A percentile compares a stretch with the other conserved stretches of the same genome.
These are phyloP conservation scores for Platycheirus rosarum DNA, from an alignment of 2,888 invertebrate genomes.

Conservation along the genomic window DNA sequence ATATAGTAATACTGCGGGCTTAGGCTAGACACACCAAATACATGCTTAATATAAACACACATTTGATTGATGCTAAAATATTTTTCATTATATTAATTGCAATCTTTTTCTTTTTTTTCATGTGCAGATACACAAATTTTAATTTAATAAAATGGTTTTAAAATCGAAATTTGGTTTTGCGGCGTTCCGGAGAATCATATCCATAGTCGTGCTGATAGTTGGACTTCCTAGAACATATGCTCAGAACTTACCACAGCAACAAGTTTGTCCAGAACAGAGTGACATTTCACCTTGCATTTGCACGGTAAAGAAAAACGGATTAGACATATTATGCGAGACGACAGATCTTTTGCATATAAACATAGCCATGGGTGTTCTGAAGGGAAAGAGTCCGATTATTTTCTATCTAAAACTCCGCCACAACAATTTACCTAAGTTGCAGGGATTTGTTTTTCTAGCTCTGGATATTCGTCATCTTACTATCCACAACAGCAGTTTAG, in stretches of 20 bases:
- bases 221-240: constrained; percentile 63
- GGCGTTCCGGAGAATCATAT: constrained; percentile 42
- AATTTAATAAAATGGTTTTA: constrained; percentile 66
- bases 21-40: background rate
- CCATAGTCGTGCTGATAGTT: constrained; percentile 41
- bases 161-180: constrained; percentile 55
- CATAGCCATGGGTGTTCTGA: constrained; percentile 91
- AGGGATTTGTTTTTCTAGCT: constrained; percentile 93
- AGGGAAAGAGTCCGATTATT: constrained; percentile 91
- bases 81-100: constrained; percentile 49
- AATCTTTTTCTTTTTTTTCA: constrained; percentile 29
- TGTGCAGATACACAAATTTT: constrained; percentile 54
- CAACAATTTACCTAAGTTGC: constrained; percentile 92
- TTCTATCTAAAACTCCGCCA: constrained; percentile 94
- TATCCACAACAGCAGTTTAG: constrained; percentile 93
- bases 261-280: constrained; percentile 89
- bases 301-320: constrained; percentile 92
- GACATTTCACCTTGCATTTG: constrained; percentile 92
- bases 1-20: too few species aligned
- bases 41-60: constrained; percentile 15
- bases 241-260: constrained; percentile 82
- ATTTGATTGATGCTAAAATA: constrained; percentile 53
- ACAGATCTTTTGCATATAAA: constrained; percentile 91
- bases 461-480: constrained; percentile 94
- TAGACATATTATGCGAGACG: constrained; percentile 94